Base-by-base conservation (phyloP, 2,113 vertebrate genomes). In the Corythornis cristatus region DNA sequence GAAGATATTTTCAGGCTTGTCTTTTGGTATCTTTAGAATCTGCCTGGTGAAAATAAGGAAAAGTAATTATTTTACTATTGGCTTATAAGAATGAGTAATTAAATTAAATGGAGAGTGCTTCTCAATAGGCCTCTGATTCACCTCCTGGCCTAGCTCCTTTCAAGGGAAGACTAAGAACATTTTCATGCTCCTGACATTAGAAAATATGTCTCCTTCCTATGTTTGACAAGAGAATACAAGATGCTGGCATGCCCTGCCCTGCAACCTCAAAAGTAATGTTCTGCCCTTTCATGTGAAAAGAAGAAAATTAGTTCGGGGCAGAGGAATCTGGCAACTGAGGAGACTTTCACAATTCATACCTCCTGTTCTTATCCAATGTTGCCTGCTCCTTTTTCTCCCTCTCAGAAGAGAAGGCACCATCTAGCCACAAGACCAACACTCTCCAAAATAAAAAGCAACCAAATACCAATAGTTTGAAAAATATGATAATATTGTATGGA, bases 1-100 rank as follows among this genome's bases (percentile, higher is more conserved):
- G 20, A 22, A 70, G 83, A 87, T 97, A 93, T 89, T 97, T 97
- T 93, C 90, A 95, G 42, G 42, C 26, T 54, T 91, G 57, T 78
- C 88, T 94, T 96, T 80, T 74, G 21, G 42, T 82, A 87, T 93
- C 84, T 91, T 87, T 95, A 95, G 75, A 83, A 76, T 90, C 54
- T 96, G 90, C 86, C 67, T 91, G 9, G 15, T 92, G 58, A 83
- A 53, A 60, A 58, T 37, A 37, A 68, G 72, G 53, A 51, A 68
- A 66, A n/a, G 37, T 61, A 2, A 6, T 85, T 83, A 91, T 92
- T 94, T 94, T 70, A 83, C 19, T 94, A 68, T 26, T 72, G 74
- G 62, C 31, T 90, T 88, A 26, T 80, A 79, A 62, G 72, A 91
- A 83, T 86, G 68, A 96, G 72, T 83, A 66, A 75, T 61, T 90